Base-by-base conservation (phyloP, 1,140 invertebrate species). In the Procambarus virginalis region DNA sequence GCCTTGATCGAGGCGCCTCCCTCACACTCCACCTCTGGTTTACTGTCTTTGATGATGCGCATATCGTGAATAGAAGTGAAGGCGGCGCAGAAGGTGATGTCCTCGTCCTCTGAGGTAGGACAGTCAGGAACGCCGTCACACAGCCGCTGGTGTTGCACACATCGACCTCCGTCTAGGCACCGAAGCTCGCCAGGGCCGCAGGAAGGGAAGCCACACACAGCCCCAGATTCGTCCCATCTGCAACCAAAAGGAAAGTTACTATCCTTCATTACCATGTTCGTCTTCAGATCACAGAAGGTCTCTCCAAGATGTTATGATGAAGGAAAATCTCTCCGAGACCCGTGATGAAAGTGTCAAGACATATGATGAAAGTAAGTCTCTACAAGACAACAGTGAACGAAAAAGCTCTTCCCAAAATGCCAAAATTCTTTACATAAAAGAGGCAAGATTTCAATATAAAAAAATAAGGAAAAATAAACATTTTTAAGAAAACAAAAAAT, bases 171-270 rank as follows among this genome's bases (percentile, higher is more conserved):
- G 8, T 68, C 82, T 58, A 82, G 70, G 51, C 88, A 89, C 48
- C 55, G 81, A 6, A 89, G 75, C n/a, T 89, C 88, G 10, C 60
- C 55, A 12, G 88, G 51, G 12, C 81, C 58, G 45, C 88, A 89
- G 2, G 70, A 49, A 9, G 34, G 17, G 46, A 20, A 55, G 8
- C 82, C 82, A 55, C 88, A 89, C 82, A 89, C 75, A 14, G 49
- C 81, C 17, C 22, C 81, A 14, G 88, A 89, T n/a, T 89, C 88
- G 58, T 89, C 88, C 88, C 88, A 89, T 6, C 88, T 89, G 60
- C 6, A 20, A 34, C 45, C 8, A 58, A 20, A 20, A 45, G 45
- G 60, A 64, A 64, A 64, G 12, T 58, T 64, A 17, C 60, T 14
- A 14, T 64, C 17, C 3, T 20, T 17, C 20, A 10, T 64, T 64